Conservation (phyloP, 2,797 vertebrate species). For the Phoeniculus purpureus region DNA sequence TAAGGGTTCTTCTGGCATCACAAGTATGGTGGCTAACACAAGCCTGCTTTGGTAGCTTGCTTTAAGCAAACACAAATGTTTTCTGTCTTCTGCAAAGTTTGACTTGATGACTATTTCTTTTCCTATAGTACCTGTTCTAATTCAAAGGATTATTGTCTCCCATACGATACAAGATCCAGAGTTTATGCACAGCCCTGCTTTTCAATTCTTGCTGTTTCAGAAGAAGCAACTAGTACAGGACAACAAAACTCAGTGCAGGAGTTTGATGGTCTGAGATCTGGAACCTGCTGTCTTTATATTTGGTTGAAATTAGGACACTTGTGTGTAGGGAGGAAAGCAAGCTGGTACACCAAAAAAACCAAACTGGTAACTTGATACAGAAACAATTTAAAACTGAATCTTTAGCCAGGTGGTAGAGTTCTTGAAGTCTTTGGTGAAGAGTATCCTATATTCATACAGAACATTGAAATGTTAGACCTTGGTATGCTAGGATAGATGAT, state of each 20-base stretch:
- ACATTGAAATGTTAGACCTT: background rate
- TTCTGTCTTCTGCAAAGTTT: background rate
- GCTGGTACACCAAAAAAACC: conserved; percentile 37
- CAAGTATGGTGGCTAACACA: background rate
- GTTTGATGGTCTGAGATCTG: background rate
- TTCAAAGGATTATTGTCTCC: background rate
- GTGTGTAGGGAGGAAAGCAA: conserved; percentile 59
- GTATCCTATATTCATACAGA: background rate
- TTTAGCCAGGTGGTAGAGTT: background rate
- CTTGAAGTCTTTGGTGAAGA: background rate
- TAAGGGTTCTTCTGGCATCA: background rate
- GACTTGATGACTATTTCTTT: background rate
- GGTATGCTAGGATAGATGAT: background rate
- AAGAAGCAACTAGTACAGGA: background rate
- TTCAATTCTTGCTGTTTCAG: conserved; percentile 10
- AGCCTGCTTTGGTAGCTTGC: background rate
- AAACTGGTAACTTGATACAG: conserved; percentile 66
- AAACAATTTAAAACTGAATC: background rate
- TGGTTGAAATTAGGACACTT: conserved; percentile 1
- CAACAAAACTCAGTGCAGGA: background rate
- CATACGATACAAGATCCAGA: background rate
- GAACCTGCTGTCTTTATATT: background rate
- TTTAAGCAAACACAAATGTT: background rate
- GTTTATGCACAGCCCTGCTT: background rate
- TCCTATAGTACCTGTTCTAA: background rate